Evolutionary conservation across 2,113 vertebrate species (phyloP).

Genomic region (Hiodon alosoides): DNA sequence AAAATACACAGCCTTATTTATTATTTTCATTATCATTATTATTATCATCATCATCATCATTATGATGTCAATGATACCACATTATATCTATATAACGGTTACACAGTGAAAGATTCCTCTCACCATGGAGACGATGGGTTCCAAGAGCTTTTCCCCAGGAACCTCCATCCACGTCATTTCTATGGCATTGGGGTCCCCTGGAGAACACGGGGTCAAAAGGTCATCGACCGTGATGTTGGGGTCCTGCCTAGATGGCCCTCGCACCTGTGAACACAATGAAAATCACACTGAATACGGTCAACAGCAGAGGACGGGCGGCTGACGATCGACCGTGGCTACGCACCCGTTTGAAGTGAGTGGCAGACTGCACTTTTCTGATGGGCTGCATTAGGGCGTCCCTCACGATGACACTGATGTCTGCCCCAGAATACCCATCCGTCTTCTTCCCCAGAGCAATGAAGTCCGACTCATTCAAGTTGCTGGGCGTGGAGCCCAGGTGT

Average conservation of each 20-base stretch:
- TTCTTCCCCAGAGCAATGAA: constrained; percentile 79
- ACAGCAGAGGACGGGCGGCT: neutral
- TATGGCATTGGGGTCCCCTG: constrained; percentile 76
- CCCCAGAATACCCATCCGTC: constrained; percentile 87
- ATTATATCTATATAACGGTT: too few relatives aligned
- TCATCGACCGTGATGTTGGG: constrained; percentile 69
- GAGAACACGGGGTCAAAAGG: constrained; percentile 87
- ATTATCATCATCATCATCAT: too few relatives aligned
- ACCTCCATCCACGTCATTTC: constrained; percentile 98
- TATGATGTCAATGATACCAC: too few relatives aligned
- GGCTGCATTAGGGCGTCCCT: constrained; percentile 96
- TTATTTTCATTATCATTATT: constrained; percentile 26
- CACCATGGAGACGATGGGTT: constrained; percentile 86
- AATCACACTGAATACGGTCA: too few relatives aligned
- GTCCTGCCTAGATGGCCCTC: constrained; percentile 70
- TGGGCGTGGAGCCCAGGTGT: constrained; percentile 81
- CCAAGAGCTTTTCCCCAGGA: constrained; percentile 84
- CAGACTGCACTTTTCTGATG: constrained; percentile 91
- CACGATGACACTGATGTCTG: constrained; percentile 89
- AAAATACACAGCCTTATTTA: too few relatives aligned
- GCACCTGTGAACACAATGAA: constrained; percentile 61
- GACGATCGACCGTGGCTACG: constrained; percentile 16
- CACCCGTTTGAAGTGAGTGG: constrained; percentile 93
- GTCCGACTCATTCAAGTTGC: constrained; percentile 70
- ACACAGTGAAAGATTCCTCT: constrained; percentile 30